phyloP scores from a whole-genome alignment of 2,797 vertebrate species.

The Mormyrops attenuatus region DNA sequence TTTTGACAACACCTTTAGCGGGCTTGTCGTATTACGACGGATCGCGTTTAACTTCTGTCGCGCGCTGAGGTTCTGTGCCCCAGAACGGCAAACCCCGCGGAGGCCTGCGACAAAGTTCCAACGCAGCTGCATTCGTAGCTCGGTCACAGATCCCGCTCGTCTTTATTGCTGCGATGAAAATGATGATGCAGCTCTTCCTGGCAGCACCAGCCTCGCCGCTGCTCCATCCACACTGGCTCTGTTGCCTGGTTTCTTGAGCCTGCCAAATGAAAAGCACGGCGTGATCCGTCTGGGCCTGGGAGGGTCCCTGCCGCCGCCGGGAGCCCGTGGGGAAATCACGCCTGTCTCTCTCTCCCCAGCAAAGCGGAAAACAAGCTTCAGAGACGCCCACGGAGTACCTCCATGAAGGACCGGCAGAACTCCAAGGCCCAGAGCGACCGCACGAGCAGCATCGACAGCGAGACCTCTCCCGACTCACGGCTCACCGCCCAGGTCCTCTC shows the following conservation, averaged over 20 bases:
- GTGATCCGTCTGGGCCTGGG: background rate
- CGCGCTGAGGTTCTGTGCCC: background rate
- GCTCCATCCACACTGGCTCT: background rate
- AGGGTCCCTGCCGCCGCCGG: background rate
- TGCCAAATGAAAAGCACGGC: background rate
- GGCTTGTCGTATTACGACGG: background rate
- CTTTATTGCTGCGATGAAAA: background rate
- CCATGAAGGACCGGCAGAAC: constrained; percentile 59
- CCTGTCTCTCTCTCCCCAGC: constrained; percentile 29
- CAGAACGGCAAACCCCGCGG: background rate
- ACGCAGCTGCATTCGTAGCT: background rate
- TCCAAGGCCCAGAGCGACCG: constrained; percentile 52
- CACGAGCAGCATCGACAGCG: constrained; percentile 57
- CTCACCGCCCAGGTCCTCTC: constrained; percentile 37
- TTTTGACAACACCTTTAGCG: background rate
- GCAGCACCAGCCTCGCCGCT: background rate
- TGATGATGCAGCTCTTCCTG: background rate
- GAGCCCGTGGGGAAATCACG: background rate
- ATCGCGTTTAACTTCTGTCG: background rate
- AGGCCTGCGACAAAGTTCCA: background rate
- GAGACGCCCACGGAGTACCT: constrained; percentile 46
- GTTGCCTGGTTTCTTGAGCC: background rate
- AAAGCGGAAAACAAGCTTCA: constrained; percentile 45
- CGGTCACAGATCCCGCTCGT: background rate
- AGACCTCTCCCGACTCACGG: constrained; percentile 49